Percentiles rank a stretch among this genome's conserved stretches.
These are phyloP conservation scores for Lamprologus ornatipinnis DNA, from an alignment of 2,113 vertebrate species.

Conservation along the genomic window DNA sequence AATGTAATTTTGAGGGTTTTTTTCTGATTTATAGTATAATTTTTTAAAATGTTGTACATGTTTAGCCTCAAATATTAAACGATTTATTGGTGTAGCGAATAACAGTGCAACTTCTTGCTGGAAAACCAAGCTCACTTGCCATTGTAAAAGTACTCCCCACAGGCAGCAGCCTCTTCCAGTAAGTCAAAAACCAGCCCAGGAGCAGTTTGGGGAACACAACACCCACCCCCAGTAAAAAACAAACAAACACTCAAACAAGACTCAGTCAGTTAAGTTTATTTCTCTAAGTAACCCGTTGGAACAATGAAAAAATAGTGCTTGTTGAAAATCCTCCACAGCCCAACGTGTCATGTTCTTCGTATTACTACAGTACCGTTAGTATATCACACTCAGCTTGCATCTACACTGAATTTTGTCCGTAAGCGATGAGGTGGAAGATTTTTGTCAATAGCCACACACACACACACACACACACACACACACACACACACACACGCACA, in stretches of 20 bases:
- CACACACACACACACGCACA: neutral
- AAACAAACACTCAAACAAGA: neutral
- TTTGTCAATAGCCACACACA: neutral
- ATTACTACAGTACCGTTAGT: neutral
- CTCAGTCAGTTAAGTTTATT: conserved; percentile 23
- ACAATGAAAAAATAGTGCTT: conserved; percentile 43
- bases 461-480: neutral
- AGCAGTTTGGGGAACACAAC: neutral
- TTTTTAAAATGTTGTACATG: neutral
- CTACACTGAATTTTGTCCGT: neutral
- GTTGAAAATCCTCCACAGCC: conserved; percentile 20
- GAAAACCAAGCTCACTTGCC: neutral
- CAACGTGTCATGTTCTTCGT: neutral
- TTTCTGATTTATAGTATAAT: neutral
- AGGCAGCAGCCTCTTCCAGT: neutral
- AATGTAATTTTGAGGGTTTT: fast-evolving
- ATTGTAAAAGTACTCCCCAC: neutral
- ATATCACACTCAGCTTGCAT: neutral
- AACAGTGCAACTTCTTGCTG: neutral
- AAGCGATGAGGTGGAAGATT: neutral
- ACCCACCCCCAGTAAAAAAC: neutral
- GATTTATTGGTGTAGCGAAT: fast-evolving
- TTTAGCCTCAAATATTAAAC: neutral
- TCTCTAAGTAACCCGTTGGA: neutral
- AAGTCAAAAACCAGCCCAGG: neutral